A percentile compares a stretch with the other conserved stretches of the same genome.
Evolutionary conservation across 2,888 invertebrate species (phyloP).

Genomic region (Eristalinus aeneus): DNA sequence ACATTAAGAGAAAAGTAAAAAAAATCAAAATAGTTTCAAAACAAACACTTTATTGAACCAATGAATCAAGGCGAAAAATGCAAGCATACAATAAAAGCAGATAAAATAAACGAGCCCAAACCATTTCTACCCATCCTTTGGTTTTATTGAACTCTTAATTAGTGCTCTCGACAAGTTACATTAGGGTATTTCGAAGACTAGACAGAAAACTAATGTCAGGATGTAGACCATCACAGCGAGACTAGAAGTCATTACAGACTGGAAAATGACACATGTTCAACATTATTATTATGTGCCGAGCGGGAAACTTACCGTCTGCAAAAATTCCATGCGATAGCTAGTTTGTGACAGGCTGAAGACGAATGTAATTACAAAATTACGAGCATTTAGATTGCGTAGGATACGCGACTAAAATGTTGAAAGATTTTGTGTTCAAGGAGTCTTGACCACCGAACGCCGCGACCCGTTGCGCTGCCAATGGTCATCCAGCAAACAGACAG

Average conservation of each 20-base stretch:
- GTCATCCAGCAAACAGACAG: constrained; percentile 83
- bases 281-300: neutral
- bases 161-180: constrained; percentile 53
- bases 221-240: constrained; percentile 71
- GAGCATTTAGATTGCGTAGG: constrained; percentile 83
- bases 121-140: constrained; percentile 46
- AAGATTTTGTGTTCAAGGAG: constrained; percentile 78
- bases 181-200: constrained; percentile 61
- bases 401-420: constrained; percentile 82
- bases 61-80: too few relatives aligned
- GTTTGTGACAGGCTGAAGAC: constrained; percentile 79
- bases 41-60: too few relatives aligned
- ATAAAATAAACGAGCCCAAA: neutral
- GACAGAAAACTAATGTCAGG: constrained; percentile 40
- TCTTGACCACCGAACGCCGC: constrained; percentile 80
- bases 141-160: constrained; percentile 28
- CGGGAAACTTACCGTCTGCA: constrained; percentile 76
- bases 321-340: constrained; percentile 79
- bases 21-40: too few relatives aligned
- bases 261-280: neutral
- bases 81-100: too few relatives aligned
- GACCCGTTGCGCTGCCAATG: constrained; percentile 82
- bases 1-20: too few relatives aligned
- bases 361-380: constrained; percentile 83
- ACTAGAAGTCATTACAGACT: constrained; percentile 72